phyloP scores from a whole-genome alignment of 2,113 vertebrate genomes.

The Stigmatopora argus region DNA sequence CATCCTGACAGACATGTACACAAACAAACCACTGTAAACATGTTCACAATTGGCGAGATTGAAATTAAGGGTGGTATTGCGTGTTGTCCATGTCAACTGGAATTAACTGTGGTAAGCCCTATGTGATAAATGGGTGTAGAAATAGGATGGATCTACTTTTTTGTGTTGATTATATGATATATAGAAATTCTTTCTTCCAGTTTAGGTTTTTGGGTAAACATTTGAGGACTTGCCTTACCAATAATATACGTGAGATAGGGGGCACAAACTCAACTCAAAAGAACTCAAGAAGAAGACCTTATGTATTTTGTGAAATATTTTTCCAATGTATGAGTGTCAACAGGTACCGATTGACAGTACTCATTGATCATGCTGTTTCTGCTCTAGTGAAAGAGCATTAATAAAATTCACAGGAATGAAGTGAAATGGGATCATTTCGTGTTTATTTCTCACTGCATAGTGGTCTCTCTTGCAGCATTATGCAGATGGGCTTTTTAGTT shows the following conservation, averaged over 20 bases:
- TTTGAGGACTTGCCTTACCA: too few relatives aligned
- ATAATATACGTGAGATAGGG: too few relatives aligned
- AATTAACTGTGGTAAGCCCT: neutral
- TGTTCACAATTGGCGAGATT: conserved; percentile 15
- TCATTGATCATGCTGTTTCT: too few relatives aligned
- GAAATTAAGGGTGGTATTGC: conserved; percentile 26
- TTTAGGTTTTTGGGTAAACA: too few relatives aligned
- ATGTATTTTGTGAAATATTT: too few relatives aligned
- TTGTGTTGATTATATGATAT: neutral
- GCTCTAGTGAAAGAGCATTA: too few relatives aligned
- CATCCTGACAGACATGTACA: conserved; percentile 12
- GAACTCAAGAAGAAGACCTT: too few relatives aligned
- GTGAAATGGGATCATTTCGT: neutral
- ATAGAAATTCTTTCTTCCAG: too few relatives aligned
- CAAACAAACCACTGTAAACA: conserved; percentile 15
- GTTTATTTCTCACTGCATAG: neutral
- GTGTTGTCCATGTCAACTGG: neutral
- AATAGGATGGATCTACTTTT: neutral
- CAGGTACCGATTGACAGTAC: too few relatives aligned
- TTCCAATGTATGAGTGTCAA: too few relatives aligned
- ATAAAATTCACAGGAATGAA: neutral
- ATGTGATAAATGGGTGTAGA: neutral
- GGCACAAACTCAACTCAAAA: too few relatives aligned
- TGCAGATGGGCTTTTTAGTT: neutral
- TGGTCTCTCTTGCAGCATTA: neutral